Evolutionary conservation across 2,888 invertebrate species (phyloP).

Genomic region (Holacanthella duospinosa): DNA sequence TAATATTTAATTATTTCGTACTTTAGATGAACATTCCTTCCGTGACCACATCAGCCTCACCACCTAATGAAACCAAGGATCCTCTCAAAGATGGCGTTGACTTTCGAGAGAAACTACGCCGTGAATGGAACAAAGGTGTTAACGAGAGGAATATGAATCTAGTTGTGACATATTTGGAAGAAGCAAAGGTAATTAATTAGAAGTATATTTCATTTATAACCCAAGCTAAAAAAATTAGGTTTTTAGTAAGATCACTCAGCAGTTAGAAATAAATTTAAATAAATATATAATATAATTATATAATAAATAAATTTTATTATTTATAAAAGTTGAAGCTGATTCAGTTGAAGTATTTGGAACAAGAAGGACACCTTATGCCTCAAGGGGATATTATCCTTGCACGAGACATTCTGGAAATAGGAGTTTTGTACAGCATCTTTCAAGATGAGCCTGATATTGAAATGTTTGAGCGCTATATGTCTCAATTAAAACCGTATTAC

Average conservation of each 20-base stretch:
- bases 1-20: too few species aligned
- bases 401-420: slow-evolving; percentile 22
- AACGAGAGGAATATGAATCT: slow-evolving; percentile 8
- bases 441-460: slow-evolving; percentile 14
- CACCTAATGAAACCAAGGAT: too few species aligned
- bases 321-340: slow-evolving; percentile 18
- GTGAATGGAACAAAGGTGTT: slow-evolving; percentile 24
- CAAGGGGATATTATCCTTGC: slow-evolving; percentile 11
- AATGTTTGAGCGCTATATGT: slow-evolving; percentile 23
- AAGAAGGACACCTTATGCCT: background rate
- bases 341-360: slow-evolving; percentile 9
- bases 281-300: background rate
- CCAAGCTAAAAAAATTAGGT: too few species aligned
- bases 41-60: too few species aligned
- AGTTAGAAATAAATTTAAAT: too few species aligned
- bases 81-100: slow-evolving; percentile 5
- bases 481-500: slow-evolving; percentile 26
- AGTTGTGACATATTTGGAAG: slow-evolving; percentile 9
- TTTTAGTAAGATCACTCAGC: too few species aligned
- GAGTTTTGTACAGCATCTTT: slow-evolving; percentile 17
- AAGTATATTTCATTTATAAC: too few species aligned
- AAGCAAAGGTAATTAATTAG: slow-evolving; percentile 23
- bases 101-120: slow-evolving; percentile 9
- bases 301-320: background rate
- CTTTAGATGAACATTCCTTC: too few species aligned